Evolutionary conservation across 92 coral and sea anemone genomes (phyloP).

Genomic region (Montipora capitata): DNA sequence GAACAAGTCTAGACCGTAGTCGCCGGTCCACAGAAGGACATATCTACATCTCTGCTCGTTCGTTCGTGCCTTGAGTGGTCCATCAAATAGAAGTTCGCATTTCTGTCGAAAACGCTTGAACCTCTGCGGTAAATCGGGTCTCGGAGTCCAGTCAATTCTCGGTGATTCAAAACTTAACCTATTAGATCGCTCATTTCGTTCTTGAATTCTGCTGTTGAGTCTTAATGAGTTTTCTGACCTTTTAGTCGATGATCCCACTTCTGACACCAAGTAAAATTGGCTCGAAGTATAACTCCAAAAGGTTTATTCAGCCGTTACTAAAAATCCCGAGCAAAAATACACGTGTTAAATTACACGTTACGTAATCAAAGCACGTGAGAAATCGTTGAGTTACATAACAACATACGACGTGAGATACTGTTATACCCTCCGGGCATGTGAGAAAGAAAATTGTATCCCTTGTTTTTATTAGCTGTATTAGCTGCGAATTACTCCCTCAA

Average conservation of each 20-base stretch:
- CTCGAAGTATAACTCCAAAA: too few relatives aligned
- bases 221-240: background rate
- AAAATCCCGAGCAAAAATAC: too few relatives aligned
- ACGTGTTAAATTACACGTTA: too few relatives aligned
- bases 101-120: conserved; percentile 69
- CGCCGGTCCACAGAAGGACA: conserved; percentile 67
- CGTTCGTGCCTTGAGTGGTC: conserved; percentile 55
- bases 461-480: too few relatives aligned
- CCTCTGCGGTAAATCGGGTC: conserved; percentile 65
- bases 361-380: too few relatives aligned
- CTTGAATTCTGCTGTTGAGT: background rate
- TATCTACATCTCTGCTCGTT: conserved; percentile 61
- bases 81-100: conserved; percentile 68
- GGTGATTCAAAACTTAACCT: conserved; percentile 76
- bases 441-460: too few relatives aligned
- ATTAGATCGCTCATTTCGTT: conserved; percentile 69
- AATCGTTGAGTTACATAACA: too few relatives aligned
- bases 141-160: conserved; percentile 75
- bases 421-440: too few relatives aligned
- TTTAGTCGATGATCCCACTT: conserved; percentile 26
- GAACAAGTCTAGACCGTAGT: conserved; percentile 68
- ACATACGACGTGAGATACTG: too few relatives aligned
- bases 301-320: too few relatives aligned
- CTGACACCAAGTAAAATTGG: conserved; percentile 37
- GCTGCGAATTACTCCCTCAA: too few relatives aligned